Evolutionary conservation across 2,797 vertebrate species (phyloP), one percentile per base, ranked within the genome.

Genomic region (Thunnus albacares): DNA sequence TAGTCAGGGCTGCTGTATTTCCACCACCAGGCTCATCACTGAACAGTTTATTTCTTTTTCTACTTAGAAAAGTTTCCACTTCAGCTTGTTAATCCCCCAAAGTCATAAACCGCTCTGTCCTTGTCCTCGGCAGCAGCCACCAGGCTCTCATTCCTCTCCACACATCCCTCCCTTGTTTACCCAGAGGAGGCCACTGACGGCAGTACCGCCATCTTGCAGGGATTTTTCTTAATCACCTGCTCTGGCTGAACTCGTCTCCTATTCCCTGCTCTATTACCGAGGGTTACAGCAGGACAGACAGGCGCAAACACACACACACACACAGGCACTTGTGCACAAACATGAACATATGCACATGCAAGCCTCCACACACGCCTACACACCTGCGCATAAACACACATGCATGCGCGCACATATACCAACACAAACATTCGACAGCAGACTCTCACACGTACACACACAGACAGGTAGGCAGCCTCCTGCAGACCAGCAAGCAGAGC

Each of bases 181-280:
- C 90, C 91, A 83, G 81, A 88, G 91, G 92, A 90, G 84, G 84
- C 88, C 75, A 74, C 68, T 83, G 86, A 89, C 71, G 79, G 86
- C 85, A 80, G 74, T 75, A 69, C 77, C 85, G 76, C 93, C 93
- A 94, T 92, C 91, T 93, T 93, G 90, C 88, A 89, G 89, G 90
- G 91, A 90, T 90, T 94, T 92, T 93, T 88, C 89, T 90, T 91
- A 93, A 93, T 94, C 92, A 93, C 91, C 89, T 87, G 87, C 87
- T 92, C 85, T 77, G 82, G 90, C 90, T 90, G 71, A 89, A 88
- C 78, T 90, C 86, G 82, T 85, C 87, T 92, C 79, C 77, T 90
- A 90, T 89, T 94, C 91, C 92, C 90, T 45, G 71, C 87, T 93
- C 90, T 92, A 89, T 94, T 92, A 93, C 83, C 5, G 64, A 62